Conservation (phyloP, 2,888 invertebrate species). For the Sympetrum striolatum region DNA sequence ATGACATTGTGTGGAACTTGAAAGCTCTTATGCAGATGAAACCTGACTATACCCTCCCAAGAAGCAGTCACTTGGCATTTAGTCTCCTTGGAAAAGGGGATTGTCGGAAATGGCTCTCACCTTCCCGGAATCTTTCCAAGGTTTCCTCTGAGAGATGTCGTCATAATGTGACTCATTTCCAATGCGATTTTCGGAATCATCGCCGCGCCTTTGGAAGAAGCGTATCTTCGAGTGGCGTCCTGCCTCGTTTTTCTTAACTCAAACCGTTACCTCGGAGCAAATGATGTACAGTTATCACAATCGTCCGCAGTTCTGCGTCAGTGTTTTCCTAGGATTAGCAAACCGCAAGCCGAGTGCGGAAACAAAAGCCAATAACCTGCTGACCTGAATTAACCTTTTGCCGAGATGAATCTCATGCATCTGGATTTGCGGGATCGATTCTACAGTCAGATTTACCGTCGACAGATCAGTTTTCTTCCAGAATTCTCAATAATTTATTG, state of each 20-base stretch:
- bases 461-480: too few species aligned
- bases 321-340: background rate
- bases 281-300: background rate
- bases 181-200: background rate
- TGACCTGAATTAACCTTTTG: background rate
- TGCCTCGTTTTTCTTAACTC: background rate
- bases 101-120: background rate
- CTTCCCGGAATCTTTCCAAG: background rate
- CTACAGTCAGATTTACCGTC: too few species aligned
- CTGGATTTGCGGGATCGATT: too few species aligned
- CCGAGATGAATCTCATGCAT: background rate
- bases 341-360: background rate
- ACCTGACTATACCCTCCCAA: too few species aligned
- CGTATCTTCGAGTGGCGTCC: background rate
- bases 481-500: too few species aligned
- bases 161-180: background rate
- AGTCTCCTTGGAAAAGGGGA: background rate
- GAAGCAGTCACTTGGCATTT: too few species aligned
- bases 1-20: too few species aligned
- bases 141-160: background rate
- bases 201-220: background rate
- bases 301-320: background rate
- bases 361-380: background rate
- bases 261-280: background rate
- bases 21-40: too few species aligned